Base-by-base conservation (phyloP, 2,113 vertebrate genomes). In the Pardalotus punctatus region DNA sequence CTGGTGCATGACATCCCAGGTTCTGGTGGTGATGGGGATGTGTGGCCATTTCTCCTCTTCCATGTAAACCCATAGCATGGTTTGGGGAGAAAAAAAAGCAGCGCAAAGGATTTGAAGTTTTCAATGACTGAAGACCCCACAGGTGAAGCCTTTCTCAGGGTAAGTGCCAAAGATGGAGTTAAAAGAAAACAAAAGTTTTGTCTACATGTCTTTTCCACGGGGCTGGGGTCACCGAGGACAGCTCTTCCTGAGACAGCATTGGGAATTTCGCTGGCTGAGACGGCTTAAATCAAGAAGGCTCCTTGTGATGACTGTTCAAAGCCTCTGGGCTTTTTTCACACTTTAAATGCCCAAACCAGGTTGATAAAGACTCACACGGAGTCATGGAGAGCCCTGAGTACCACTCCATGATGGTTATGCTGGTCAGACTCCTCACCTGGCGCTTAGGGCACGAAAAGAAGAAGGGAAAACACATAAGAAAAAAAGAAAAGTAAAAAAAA, bases 361-460 rank as follows among this genome's bases (percentile, higher is more conserved):
- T 20, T 40, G 62, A 79, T 27, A 79, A 79, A 86, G 43, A 16
- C 27, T 64, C 53, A 20, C 15, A 31, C 10, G 25, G 21, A 61
- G 16, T 6, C 43, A 21, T 7, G 38, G 62, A 91, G 54, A 95
- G 51, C 54, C 20, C n/a, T 58, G 83, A 88, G 56, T 38, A 81
- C 8, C 1, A 1, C 8, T 10, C 42, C 5, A 5, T 2, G 8
- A 27, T n/a, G 27, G 22, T 47, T 24, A 9, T 14, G 6, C 38
- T 18, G 29, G 24, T 62, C 71, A 51, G 40, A 53, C 27, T 58
- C 19, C 66, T 64, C 21, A 23, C 24, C 43, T 83, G 74, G 76
- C 38, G 40, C 73, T 89, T 47, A 23, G 38, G 35, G 33, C 50
- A 86, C 3, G 5, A 58, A 90, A 90, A 80, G 33, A 73, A 48